Percentiles rank a stretch among this genome's conserved stretches.
Conservation (phyloP, 64 coral and sea anemone species). For the Actinia tenebrosa region DNA sequence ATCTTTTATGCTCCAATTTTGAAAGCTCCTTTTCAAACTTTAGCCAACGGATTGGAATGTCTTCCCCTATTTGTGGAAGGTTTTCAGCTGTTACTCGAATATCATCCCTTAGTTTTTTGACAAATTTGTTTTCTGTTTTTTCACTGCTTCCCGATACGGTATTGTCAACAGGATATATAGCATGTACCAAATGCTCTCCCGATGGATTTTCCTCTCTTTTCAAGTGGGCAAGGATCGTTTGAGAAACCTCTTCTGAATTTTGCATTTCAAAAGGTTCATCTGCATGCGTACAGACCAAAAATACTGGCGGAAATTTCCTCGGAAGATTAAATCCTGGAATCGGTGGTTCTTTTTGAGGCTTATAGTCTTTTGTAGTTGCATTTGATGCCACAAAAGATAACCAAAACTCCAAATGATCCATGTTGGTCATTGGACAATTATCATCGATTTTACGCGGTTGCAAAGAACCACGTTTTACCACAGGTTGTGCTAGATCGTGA, state of each 20-base stretch:
- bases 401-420: constrained; percentile 17
- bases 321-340: background rate
- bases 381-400: constrained; percentile 3
- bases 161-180: constrained; percentile 12
- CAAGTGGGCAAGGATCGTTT: background rate
- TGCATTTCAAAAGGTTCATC: background rate
- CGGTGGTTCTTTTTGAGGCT: background rate
- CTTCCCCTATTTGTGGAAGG: background rate
- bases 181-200: background rate
- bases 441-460: background rate
- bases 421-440: background rate
- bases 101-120: background rate
- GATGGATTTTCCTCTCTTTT: constrained; percentile 2
- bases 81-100: background rate
- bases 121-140: background rate
- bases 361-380: background rate
- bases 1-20: background rate
- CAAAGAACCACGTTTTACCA: background rate
- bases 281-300: constrained; percentile 12
- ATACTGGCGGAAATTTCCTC: background rate
- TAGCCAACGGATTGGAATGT: constrained; percentile 20
- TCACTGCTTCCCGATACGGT: background rate
- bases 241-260: background rate
- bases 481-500: background rate
- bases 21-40: background rate